Evolutionary conservation across 2,113 vertebrate genomes (phyloP).

Genomic region (Alaudala cheleensis): DNA sequence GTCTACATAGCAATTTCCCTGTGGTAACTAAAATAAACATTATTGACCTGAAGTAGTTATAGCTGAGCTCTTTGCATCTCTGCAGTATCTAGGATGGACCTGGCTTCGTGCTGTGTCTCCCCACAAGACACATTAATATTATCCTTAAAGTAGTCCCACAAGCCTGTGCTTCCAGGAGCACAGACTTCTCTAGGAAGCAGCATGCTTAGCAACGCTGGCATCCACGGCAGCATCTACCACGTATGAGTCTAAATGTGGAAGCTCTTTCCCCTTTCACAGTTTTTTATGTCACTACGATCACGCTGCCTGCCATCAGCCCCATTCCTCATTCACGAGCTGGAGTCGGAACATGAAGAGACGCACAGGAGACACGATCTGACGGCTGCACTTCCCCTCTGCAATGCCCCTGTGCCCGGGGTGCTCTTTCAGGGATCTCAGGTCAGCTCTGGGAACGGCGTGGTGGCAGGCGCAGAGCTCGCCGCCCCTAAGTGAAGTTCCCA

Average conservation of each 20-base stretch:
- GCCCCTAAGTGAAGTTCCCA: background rate
- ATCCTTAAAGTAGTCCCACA: background rate
- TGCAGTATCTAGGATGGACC: background rate
- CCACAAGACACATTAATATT: background rate
- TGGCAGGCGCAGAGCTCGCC: background rate
- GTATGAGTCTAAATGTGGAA: no score
- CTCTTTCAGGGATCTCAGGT: background rate
- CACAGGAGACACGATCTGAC: background rate
- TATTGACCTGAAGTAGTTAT: background rate
- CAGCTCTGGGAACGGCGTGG: background rate
- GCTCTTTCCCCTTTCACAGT: background rate
- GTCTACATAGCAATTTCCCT: background rate
- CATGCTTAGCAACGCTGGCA: no score
- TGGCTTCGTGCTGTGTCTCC: background rate
- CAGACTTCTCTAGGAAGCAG: no score
- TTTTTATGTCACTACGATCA: background rate
- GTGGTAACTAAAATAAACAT: background rate
- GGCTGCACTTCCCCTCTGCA: background rate
- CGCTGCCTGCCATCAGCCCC: background rate
- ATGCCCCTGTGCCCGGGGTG: fast-evolving
- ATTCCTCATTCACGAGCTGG: background rate
- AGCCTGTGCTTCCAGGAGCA: no score
- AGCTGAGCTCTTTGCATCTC: background rate
- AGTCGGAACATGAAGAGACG: fast-evolving
- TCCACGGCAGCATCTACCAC: no score